Conservation (phyloP, 1,140 invertebrate species). For the Pteromalus puparum region DNA sequence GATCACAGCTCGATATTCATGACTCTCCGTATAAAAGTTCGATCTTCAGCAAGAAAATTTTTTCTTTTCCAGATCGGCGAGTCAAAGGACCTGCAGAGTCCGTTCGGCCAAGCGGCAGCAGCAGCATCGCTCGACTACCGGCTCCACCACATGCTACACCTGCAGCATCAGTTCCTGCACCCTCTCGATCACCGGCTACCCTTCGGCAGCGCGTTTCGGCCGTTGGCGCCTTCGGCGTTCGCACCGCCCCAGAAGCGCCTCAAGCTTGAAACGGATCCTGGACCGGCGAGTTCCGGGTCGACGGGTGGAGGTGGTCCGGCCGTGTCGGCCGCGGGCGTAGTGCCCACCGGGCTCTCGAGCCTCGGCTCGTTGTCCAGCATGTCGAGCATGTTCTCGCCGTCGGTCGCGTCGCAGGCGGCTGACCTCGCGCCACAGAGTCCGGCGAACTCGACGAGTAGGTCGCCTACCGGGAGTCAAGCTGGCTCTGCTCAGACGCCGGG, state of each 20-base stretch:
- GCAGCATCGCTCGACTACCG: slow-evolving; percentile 75
- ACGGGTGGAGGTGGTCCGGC: slow-evolving; percentile 7
- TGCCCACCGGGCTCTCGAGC: slow-evolving; percentile 68
- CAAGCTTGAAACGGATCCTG: slow-evolving; percentile 73
- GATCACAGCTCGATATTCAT: too few species aligned
- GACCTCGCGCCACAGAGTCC: slow-evolving; percentile 68
- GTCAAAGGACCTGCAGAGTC: slow-evolving; percentile 75
- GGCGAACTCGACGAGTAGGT: slow-evolving; percentile 62
- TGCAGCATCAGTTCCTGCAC: slow-evolving; percentile 76
- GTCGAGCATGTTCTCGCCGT: slow-evolving; percentile 74
- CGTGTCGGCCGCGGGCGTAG: slow-evolving; percentile 43
- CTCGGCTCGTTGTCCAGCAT: slow-evolving; percentile 70
- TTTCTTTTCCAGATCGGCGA: slow-evolving; percentile 71
- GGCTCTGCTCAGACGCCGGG: slow-evolving; percentile 29
- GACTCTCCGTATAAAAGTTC: too few species aligned
- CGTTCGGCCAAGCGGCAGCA: slow-evolving; percentile 73
- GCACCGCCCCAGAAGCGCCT: slow-evolving; percentile 76
- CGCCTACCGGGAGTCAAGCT: slow-evolving; percentile 55
- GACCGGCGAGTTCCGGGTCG: slow-evolving; percentile 29
- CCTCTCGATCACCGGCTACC: slow-evolving; percentile 73
- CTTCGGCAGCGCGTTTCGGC: slow-evolving; percentile 70
- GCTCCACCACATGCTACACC: slow-evolving; percentile 76
- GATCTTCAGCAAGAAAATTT: too few species aligned
- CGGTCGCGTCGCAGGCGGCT: slow-evolving; percentile 58
- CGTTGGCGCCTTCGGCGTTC: slow-evolving; percentile 75